These are phyloP conservation scores for Stegodyphus dumicola DNA, from an alignment of 1,140 invertebrate species.

Conservation along the genomic window DNA sequence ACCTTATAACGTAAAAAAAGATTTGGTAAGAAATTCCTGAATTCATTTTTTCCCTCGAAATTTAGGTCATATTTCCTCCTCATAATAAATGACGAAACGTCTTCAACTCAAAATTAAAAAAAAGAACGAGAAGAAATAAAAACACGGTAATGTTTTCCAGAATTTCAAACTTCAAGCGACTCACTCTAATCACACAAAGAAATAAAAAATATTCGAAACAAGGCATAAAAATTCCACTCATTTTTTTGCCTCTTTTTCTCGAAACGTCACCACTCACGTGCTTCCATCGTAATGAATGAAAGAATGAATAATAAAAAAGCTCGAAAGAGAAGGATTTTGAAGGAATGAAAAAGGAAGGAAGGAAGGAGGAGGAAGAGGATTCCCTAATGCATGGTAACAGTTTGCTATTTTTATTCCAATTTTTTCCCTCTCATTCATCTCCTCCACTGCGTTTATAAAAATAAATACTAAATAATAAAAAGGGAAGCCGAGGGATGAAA, in stretches of 20 bases:
- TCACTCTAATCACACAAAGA: not conserved
- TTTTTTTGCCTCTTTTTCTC: too few relatives aligned
- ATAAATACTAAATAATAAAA: constrained; percentile 28
- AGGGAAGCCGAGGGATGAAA: not conserved
- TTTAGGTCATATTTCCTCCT: too few relatives aligned
- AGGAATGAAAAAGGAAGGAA: constrained; percentile 20
- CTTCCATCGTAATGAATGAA: not conserved
- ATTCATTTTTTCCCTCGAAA: too few relatives aligned
- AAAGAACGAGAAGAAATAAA: too few relatives aligned
- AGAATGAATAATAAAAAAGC: not conserved
- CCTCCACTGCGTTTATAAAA: constrained; percentile 27
- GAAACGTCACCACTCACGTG: constrained; percentile 13
- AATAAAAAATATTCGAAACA: not conserved
- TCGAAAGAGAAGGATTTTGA: constrained; percentile 1
- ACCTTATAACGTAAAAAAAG: too few relatives aligned
- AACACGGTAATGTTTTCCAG: too few relatives aligned
- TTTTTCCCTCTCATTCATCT: not conserved
- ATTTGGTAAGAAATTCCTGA: too few relatives aligned
- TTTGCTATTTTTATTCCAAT: constrained; percentile 14
- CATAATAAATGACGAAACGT: too few relatives aligned
- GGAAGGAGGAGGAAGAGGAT: constrained; percentile 11
- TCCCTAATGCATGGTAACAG: constrained; percentile 32
- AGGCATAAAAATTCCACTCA: too few relatives aligned
- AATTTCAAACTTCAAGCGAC: too few relatives aligned
- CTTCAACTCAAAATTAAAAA: too few relatives aligned